Percentiles rank a stretch among this genome's conserved stretches.
These are phyloP conservation scores for Metacarcinus magister DNA, from an alignment of 2,888 invertebrate genomes.

Conservation along the genomic window DNA sequence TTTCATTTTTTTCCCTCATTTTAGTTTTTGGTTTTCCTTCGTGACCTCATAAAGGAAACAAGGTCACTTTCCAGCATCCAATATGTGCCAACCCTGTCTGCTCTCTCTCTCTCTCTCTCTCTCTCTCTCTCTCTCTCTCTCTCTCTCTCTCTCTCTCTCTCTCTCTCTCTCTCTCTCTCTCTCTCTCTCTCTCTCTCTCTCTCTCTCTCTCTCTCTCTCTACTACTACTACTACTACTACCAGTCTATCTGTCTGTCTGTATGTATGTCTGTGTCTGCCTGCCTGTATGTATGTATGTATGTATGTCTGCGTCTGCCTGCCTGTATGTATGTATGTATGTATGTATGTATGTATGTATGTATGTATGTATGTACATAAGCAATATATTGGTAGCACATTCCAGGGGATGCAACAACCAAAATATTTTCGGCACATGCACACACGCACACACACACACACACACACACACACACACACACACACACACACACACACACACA, in stretches of 20 bases:
- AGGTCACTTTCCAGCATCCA: constrained; percentile 30
- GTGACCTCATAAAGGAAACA: not conserved
- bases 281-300: not conserved
- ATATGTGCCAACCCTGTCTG: not conserved
- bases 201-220: not conserved
- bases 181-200: too few relatives aligned
- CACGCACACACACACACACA: constrained; percentile 36
- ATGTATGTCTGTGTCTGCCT: not conserved
- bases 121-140: constrained; percentile 17
- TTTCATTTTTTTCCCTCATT: not conserved
- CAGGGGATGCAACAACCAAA: too few relatives aligned
- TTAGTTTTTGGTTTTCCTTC: not conserved
- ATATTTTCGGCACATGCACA: too few relatives aligned
- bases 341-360: not conserved
- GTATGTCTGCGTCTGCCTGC: not conserved
- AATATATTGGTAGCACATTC: not conserved
- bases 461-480: constrained; percentile 42
- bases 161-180: too few relatives aligned
- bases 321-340: not conserved
- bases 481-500: not conserved
- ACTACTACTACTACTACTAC: not conserved
- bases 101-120: constrained; percentile 31
- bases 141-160: too few relatives aligned
- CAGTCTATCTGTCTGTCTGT: not conserved
- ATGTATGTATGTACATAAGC: not conserved